Evolutionary conservation across 2,888 invertebrate species (phyloP).

Genomic region (Ariolimax columbianus): DNA sequence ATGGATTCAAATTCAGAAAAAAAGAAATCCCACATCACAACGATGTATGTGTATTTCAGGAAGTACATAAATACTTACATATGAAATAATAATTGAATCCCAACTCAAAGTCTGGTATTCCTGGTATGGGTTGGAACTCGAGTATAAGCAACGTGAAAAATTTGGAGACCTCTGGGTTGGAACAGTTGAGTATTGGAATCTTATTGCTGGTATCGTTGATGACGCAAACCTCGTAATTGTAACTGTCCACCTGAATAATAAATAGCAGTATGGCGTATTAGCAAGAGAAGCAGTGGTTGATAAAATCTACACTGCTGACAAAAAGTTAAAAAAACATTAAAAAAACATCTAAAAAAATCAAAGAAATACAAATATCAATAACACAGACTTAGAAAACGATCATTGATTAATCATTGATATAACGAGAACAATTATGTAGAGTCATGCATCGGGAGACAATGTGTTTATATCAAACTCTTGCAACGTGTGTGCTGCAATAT

Average conservation of each 20-base stretch:
- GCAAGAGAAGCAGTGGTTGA: background rate
- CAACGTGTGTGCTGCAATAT: too few relatives aligned
- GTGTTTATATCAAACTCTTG: too few relatives aligned
- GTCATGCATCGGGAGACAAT: too few relatives aligned
- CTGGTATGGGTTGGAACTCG: conserved; percentile 52
- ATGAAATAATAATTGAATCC: conserved; percentile 54
- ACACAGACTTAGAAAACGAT: too few relatives aligned
- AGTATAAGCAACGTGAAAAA: conserved; percentile 49
- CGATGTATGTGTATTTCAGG: too few relatives aligned
- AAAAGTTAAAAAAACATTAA: too few relatives aligned
- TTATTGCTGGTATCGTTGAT: conserved; percentile 53
- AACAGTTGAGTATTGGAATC: conserved; percentile 52
- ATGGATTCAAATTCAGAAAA: too few relatives aligned
- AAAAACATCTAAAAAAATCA: too few relatives aligned
- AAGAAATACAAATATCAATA: too few relatives aligned
- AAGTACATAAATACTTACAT: conserved; percentile 9
- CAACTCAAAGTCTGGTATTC: conserved; percentile 55
- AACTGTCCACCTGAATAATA: conserved; percentile 48
- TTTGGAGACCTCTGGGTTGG: conserved; percentile 41
- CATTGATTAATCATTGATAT: too few relatives aligned
- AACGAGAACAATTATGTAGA: too few relatives aligned
- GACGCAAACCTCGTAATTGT: conserved; percentile 51
- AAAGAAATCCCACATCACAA: too few relatives aligned
- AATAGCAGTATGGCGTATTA: background rate
- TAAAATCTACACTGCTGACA: background rate